Evolutionary conservation across 2,797 vertebrate species (phyloP).

Genomic region (Bucorvus abyssinicus): DNA sequence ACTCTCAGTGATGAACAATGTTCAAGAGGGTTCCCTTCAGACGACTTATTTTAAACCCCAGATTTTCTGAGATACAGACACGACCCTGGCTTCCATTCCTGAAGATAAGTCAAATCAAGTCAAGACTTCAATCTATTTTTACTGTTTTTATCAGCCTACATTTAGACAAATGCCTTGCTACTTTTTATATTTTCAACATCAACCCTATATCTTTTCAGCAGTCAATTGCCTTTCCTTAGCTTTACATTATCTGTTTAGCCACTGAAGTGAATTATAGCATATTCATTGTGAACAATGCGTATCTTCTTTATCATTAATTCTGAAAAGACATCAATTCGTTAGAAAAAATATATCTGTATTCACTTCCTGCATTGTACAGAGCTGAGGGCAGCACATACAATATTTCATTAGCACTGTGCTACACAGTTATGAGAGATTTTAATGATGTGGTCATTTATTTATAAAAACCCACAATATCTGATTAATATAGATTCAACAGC

Average conservation of each 20-base stretch:
- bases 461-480: conserved; percentile 41
- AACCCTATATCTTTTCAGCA: conserved; percentile 66
- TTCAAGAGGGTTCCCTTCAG: conserved; percentile 67
- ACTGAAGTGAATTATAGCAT: conserved; percentile 76
- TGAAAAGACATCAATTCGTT: conserved; percentile 63
- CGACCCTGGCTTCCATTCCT: conserved; percentile 62
- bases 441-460: conserved; percentile 60
- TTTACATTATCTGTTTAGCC: conserved; percentile 80
- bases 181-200: conserved; percentile 74
- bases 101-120: conserved; percentile 76
- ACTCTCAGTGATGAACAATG: conserved; percentile 62
- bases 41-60: conserved; percentile 73
- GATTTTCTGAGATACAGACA: conserved; percentile 71
- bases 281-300: conserved; percentile 74
- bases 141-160: conserved; percentile 73
- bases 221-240: conserved; percentile 73
- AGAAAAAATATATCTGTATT: conserved; percentile 56
- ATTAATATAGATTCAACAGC: conserved; percentile 26
- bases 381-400: conserved; percentile 41
- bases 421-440: conserved; percentile 53
- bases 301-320: conserved; percentile 71
- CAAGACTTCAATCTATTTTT: conserved; percentile 75
- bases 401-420: conserved; percentile 50
- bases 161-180: conserved; percentile 73
- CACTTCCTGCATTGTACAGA: conserved; percentile 48